Percentiles rank a stretch among this genome's conserved stretches.
Conservation (phyloP, 1,140 invertebrate species). For the Sycobia sp. region DNA sequence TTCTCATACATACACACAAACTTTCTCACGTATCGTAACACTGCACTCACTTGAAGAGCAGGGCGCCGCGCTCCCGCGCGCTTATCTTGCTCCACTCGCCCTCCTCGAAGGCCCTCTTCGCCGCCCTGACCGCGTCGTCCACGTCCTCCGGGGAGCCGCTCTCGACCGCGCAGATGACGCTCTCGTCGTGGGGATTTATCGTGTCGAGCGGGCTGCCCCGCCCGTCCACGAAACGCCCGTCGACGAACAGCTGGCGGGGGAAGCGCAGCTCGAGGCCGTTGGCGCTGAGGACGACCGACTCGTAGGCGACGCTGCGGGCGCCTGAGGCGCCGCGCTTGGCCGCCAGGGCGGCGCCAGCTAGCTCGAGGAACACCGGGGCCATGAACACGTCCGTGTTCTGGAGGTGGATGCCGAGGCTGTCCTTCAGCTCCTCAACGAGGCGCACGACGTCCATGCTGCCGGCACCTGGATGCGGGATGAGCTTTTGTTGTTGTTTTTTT, state of each 20-base stretch:
- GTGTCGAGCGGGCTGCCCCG: conserved; percentile 69
- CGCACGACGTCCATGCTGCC: conserved; percentile 96
- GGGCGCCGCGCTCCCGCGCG: conserved; percentile 76
- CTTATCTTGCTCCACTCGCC: conserved; percentile 90
- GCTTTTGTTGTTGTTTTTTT: too few species aligned
- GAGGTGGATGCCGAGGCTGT: conserved; percentile 75
- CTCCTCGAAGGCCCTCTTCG: conserved; percentile 83
- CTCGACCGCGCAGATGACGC: conserved; percentile 75
- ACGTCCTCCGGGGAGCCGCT: conserved; percentile 81
- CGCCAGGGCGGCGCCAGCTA: conserved; percentile 71
- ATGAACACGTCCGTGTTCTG: conserved; percentile 93
- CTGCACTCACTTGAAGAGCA: conserved; percentile 79
- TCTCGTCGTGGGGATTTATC: conserved; percentile 87
- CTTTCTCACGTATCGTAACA: too few species aligned
- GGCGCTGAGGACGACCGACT: conserved; percentile 74
- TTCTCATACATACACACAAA: too few species aligned
- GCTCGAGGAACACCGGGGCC: conserved; percentile 86
- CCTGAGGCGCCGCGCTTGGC: conserved; percentile 68
- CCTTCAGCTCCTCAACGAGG: conserved; percentile 90
- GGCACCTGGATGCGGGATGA: conserved; percentile 68
- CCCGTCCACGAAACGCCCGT: conserved; percentile 87
- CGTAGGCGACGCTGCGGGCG: conserved; percentile 67
- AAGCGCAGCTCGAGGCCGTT: conserved; percentile 88
- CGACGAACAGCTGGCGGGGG: conserved; percentile 88
- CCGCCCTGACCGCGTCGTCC: conserved; percentile 83